phyloP scores from a whole-genome alignment of 2,797 vertebrate genomes.

The Epinephelus malabaricus region DNA sequence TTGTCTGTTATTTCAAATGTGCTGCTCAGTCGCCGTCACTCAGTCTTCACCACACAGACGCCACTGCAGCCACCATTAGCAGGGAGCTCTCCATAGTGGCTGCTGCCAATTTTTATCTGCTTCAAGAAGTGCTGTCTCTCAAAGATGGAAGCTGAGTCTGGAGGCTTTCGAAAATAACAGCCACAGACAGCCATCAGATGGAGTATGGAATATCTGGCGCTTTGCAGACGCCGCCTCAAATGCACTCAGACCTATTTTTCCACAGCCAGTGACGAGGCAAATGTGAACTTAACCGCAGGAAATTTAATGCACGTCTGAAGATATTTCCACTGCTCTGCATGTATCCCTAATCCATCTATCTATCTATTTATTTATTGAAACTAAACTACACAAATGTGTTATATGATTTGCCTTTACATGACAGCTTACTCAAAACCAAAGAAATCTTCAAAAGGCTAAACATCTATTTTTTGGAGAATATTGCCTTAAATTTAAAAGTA shows the following conservation, averaged over 20 bases:
- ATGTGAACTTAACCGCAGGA: conserved; percentile 53
- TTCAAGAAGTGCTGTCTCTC: conserved; percentile 34
- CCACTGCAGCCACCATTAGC: conserved; percentile 37
- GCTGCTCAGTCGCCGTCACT: conserved; percentile 19
- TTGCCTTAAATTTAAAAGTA: too few relatives aligned
- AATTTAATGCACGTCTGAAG: conserved; percentile 38
- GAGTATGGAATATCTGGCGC: conserved; percentile 59
- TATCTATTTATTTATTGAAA: conserved; percentile 8
- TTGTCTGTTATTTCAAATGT: conserved; percentile 51
- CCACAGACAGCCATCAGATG: conserved; percentile 45
- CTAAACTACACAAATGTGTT: too few relatives aligned
- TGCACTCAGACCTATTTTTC: conserved; percentile 45
- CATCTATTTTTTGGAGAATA: background rate
- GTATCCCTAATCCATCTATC: background rate
- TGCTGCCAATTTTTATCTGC: conserved; percentile 42
- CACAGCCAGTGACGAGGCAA: conserved; percentile 40
- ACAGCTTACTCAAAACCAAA: background rate
- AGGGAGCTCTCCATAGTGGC: conserved; percentile 10
- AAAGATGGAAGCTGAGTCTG: conserved; percentile 32
- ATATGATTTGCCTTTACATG: background rate
- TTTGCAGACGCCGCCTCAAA: conserved; percentile 30
- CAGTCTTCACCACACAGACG: conserved; percentile 37
- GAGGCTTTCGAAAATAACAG: conserved; percentile 33
- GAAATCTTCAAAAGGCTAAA: background rate
- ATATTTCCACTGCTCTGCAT: conserved; percentile 21